Evolutionary conservation across 2,797 vertebrate species (phyloP).

Genomic region (Malacoctenus gilli): DNA sequence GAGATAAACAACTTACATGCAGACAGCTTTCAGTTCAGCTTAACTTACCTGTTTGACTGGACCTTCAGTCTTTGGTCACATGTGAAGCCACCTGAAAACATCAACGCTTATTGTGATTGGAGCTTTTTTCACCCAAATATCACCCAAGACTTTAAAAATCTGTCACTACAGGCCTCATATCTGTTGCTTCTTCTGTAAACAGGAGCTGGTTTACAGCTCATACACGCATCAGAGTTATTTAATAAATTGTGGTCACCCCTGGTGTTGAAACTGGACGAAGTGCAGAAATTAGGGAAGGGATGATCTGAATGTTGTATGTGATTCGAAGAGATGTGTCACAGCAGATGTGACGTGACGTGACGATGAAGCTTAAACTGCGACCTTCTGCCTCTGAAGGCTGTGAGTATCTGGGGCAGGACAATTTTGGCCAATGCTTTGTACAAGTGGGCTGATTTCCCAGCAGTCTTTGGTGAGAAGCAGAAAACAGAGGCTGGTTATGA

Average conservation of each 20-base stretch:
- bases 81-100: too few relatives aligned
- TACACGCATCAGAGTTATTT: conserved; percentile 25
- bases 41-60: too few relatives aligned
- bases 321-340: conserved; percentile 22
- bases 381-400: conserved; percentile 34
- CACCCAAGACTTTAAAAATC: conserved; percentile 43
- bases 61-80: too few relatives aligned
- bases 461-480: conserved; percentile 67
- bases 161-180: conserved; percentile 23
- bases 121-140: too few relatives aligned
- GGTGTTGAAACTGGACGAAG: conserved; percentile 13
- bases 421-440: conserved; percentile 58
- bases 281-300: background rate
- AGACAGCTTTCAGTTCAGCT: too few relatives aligned
- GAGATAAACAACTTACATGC: too few relatives aligned
- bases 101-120: too few relatives aligned
- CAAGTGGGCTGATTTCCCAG: conserved; percentile 68
- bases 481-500: conserved; percentile 78
- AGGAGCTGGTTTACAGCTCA: conserved; percentile 26
- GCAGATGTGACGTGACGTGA: too few relatives aligned
- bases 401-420: conserved; percentile 68
- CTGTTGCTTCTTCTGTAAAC: conserved; percentile 23
- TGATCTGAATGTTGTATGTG: too few relatives aligned
- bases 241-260: conserved; percentile 23
- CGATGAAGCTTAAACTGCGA: too few relatives aligned